These are phyloP conservation scores for Pluvianellus socialis DNA, from an alignment of 2,113 vertebrate genomes.

Conservation along the genomic window DNA sequence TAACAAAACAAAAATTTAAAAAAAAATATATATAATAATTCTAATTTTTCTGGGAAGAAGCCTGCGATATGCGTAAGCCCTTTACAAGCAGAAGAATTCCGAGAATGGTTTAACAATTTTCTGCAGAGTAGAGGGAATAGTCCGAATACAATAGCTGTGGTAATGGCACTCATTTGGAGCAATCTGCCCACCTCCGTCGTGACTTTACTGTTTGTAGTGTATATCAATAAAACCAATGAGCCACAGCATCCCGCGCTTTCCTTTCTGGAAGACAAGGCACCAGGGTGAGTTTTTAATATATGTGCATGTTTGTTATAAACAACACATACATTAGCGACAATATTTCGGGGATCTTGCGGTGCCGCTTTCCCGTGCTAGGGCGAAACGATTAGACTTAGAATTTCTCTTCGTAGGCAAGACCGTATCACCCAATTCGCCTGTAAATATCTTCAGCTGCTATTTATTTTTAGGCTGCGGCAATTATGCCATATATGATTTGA, in stretches of 20 bases:
- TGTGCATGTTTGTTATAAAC: neutral
- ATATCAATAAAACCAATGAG: conserved; percentile 8
- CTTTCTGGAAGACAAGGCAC: conserved; percentile 32
- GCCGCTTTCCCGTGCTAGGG: neutral
- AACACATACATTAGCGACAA: neutral
- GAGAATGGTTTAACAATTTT: neutral
- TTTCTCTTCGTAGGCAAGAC: neutral
- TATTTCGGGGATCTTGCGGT: neutral
- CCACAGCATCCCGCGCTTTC: neutral
- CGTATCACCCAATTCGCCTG: neutral
- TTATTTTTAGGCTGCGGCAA: conserved; percentile 53
- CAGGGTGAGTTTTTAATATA: neutral
- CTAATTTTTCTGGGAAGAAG: neutral
- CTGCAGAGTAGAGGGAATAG: neutral
- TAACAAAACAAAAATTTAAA: neutral
- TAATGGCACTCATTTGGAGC: neutral
- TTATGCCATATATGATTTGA: conserved; percentile 69
- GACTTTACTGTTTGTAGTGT: neutral
- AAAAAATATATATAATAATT: neutral
- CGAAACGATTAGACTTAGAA: neutral
- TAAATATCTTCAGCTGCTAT: conserved; percentile 8
- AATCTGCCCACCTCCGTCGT: neutral
- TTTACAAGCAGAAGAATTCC: neutral
- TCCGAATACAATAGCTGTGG: neutral
- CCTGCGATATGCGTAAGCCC: neutral